A percentile compares a stretch with the other conserved stretches of the same genome.
Evolutionary conservation across 2,113 vertebrate species (phyloP).

Genomic region (Perca fluviatilis): DNA sequence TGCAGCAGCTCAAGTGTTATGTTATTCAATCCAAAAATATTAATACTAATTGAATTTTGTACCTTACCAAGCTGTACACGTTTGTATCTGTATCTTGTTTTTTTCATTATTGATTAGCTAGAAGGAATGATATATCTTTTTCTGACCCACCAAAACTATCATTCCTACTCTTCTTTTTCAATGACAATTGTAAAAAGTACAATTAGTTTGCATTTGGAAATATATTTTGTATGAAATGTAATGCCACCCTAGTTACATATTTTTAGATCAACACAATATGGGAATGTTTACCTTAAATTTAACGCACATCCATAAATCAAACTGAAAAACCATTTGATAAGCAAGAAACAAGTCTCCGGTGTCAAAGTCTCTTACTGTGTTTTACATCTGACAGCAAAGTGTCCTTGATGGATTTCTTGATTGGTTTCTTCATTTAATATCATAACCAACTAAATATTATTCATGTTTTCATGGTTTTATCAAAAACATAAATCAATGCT

Average conservation of each 20-base stretch:
- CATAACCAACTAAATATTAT: background rate
- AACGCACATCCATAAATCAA: background rate
- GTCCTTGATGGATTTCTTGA: too few relatives aligned
- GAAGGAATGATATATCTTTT: background rate
- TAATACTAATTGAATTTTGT: background rate
- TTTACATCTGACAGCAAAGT: background rate
- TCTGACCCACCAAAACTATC: background rate
- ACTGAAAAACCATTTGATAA: background rate
- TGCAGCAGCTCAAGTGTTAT: conserved; percentile 3
- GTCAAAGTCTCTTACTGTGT: background rate
- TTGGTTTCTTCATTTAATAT: background rate
- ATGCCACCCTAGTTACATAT: too few relatives aligned
- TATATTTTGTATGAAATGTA: background rate
- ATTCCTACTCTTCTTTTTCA: background rate
- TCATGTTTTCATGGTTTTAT: background rate
- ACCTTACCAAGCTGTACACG: background rate
- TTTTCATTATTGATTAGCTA: background rate
- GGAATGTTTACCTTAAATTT: background rate
- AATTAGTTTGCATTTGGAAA: background rate
- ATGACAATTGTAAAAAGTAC: background rate
- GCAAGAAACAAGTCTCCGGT: background rate
- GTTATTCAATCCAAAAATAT: too few relatives aligned
- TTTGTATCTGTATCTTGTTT: background rate
- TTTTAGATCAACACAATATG: background rate
- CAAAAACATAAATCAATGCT: background rate